phyloP scores from a whole-genome alignment of 2,113 vertebrate genomes.

The Thermophis baileyi region DNA sequence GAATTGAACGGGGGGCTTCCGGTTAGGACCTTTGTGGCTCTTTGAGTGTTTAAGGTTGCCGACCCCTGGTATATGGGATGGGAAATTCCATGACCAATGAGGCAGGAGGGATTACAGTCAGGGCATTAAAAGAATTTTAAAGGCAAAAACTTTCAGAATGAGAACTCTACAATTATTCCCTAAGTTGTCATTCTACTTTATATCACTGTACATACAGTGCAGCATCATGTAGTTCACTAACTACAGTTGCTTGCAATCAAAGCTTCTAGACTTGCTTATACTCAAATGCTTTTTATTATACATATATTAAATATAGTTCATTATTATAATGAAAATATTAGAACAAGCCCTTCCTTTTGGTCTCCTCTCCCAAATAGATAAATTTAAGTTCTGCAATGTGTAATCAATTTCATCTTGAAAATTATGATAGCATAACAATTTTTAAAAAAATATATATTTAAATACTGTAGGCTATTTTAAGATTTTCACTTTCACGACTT shows the following conservation, averaged over 20 bases:
- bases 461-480: constrained; percentile 61
- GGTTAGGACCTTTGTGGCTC: too few relatives aligned
- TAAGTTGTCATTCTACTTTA: constrained; percentile 59
- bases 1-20: too few relatives aligned
- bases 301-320: constrained; percentile 68
- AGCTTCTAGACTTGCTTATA: constrained; percentile 56
- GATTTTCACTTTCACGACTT: constrained; percentile 61
- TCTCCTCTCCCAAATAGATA: constrained; percentile 43
- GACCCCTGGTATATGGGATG: constrained; percentile 55
- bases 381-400: constrained; percentile 50
- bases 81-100: constrained; percentile 50
- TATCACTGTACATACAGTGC: constrained; percentile 60
- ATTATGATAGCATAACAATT: constrained; percentile 42
- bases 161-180: constrained; percentile 47
- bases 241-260: constrained; percentile 55
- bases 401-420: constrained; percentile 57
- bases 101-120: constrained; percentile 48
- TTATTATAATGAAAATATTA: constrained; percentile 68
- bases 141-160: constrained; percentile 59
- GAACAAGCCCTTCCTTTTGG: constrained; percentile 51
- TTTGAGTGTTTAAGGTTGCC: too few relatives aligned
- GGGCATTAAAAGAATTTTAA: constrained; percentile 70
- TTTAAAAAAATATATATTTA: constrained; percentile 38
- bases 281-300: constrained; percentile 61
- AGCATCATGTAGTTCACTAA: constrained; percentile 52